These are phyloP conservation scores for Nothocercus nigrocapillus DNA, from an alignment of 2,113 vertebrate genomes.

Conservation along the genomic window DNA sequence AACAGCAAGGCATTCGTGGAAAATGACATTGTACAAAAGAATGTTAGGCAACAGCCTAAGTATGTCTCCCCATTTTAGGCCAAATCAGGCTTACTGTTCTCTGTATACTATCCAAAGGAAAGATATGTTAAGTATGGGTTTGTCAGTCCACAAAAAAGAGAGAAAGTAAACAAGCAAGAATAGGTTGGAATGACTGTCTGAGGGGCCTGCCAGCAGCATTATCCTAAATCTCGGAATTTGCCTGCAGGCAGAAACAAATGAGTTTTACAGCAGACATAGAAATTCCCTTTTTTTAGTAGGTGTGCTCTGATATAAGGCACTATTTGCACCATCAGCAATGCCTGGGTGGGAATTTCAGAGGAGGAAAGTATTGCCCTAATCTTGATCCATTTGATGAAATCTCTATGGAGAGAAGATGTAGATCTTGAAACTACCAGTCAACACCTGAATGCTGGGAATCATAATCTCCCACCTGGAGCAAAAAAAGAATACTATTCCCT, in stretches of 20 bases:
- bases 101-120: background rate
- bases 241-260: background rate
- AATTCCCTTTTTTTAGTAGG: background rate
- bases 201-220: background rate
- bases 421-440: background rate
- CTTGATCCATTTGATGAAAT: background rate
- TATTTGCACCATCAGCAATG: background rate
- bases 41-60: background rate
- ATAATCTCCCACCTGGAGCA: background rate
- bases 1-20: background rate
- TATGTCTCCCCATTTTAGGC: background rate
- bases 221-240: background rate
- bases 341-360: background rate
- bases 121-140: background rate
- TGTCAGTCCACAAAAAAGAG: background rate
- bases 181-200: background rate
- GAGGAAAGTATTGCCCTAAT: background rate
- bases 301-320: conserved; percentile 23
- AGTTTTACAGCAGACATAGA: background rate
- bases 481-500: background rate
- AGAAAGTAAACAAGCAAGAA: background rate
- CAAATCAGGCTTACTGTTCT: background rate
- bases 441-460: background rate
- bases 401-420: background rate
- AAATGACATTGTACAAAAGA: background rate